A percentile compares a stretch with the other conserved stretches of the same genome.
Conservation (phyloP, 1,140 invertebrate species). For the Trissolcus basalis region DNA sequence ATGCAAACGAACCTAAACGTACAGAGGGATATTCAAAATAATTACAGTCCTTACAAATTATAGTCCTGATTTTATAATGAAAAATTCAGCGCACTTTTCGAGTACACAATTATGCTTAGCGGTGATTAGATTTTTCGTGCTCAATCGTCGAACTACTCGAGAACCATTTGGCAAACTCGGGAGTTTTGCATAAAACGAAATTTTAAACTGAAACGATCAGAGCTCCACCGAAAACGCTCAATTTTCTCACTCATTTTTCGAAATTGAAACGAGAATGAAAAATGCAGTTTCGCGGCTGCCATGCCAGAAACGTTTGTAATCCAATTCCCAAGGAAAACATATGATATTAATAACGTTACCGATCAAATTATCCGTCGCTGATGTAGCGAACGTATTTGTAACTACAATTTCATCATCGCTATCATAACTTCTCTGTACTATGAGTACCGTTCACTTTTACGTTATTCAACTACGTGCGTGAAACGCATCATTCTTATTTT, state of each 20-base stretch:
- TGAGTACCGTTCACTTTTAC: conserved; percentile 45
- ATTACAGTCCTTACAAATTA: background rate
- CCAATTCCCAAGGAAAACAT: conserved; percentile 39
- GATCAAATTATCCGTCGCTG: conserved; percentile 32
- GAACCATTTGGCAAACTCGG: background rate
- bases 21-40: conserved; percentile 1
- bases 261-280: background rate
- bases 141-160: conserved; percentile 28
- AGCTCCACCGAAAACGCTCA: no score
- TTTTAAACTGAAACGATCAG: no score
- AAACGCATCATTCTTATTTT: conserved; percentile 54
- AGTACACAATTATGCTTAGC: no score
- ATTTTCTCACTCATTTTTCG: no score
- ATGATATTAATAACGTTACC: conserved; percentile 47
- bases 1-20: conserved; percentile 13
- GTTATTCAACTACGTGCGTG: conserved; percentile 49
- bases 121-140: no score
- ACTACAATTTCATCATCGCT: conserved; percentile 35
- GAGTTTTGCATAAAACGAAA: no score
- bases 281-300: background rate
- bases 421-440: conserved; percentile 43
- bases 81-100: no score
- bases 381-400: conserved; percentile 43
- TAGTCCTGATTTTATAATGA: background rate
- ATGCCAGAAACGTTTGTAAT: conserved; percentile 17